Evolutionary conservation across 2,113 vertebrate species (phyloP).

Genomic region (Antigone vipio): DNA sequence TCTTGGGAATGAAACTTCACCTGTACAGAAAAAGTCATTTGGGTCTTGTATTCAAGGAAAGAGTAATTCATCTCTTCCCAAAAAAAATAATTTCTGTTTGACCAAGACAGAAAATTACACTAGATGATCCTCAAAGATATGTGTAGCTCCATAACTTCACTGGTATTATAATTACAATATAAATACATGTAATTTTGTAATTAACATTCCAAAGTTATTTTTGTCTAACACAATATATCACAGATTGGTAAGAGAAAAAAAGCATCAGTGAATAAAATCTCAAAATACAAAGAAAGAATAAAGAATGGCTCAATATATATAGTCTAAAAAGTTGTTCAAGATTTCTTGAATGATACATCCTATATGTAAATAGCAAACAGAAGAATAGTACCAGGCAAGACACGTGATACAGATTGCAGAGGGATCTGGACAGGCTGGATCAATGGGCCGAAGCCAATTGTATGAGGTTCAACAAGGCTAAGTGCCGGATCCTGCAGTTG

Average conservation of each 20-base stretch:
- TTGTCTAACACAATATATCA: neutral
- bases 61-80: neutral
- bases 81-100: neutral
- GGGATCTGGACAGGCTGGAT: too few species aligned
- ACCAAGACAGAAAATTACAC: neutral
- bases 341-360: neutral
- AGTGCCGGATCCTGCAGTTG: too few species aligned
- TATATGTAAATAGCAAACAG: neutral
- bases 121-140: neutral
- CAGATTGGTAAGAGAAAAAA: neutral
- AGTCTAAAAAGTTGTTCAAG: neutral
- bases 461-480: too few species aligned
- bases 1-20: slow-evolving; percentile 75
- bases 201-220: neutral
- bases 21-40: slow-evolving; percentile 47
- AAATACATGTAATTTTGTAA: neutral
- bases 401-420: too few species aligned
- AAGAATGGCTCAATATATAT: neutral
- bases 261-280: neutral
- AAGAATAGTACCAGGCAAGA: neutral
- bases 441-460: too few species aligned
- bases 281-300: neutral
- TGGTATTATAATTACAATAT: neutral
- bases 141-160: neutral
- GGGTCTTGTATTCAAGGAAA: neutral